Evolutionary conservation across 1,140 invertebrate species (phyloP).

Genomic region (Helicorthomorpha holstii): DNA sequence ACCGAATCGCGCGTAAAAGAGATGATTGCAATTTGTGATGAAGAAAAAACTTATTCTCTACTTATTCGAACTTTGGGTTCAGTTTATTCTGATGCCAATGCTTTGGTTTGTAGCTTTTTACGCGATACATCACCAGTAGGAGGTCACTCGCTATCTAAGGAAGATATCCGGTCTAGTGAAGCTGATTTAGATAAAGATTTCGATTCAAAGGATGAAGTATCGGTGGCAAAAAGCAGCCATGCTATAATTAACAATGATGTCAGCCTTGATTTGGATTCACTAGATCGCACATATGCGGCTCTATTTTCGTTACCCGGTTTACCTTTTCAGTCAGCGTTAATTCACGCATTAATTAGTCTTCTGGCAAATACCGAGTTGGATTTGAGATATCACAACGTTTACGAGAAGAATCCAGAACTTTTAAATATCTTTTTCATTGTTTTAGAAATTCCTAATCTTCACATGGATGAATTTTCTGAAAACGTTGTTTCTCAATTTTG

Average conservation of each 20-base stretch:
- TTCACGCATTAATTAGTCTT: slow-evolving; percentile 55
- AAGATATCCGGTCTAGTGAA: slow-evolving; percentile 44
- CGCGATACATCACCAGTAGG: slow-evolving; percentile 20
- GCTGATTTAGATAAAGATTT: slow-evolving; percentile 69
- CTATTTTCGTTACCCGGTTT: slow-evolving; percentile 34
- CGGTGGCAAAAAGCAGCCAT: slow-evolving; percentile 4
- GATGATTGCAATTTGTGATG: slow-evolving; percentile 45
- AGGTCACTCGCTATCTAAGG: slow-evolving; percentile 38
- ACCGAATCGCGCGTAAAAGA: slow-evolving; percentile 44
- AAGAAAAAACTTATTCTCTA: slow-evolving; percentile 39
- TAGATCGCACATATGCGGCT: slow-evolving; percentile 42
- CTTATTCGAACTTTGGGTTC: slow-evolving; percentile 48
- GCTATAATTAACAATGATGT: slow-evolving; percentile 12
- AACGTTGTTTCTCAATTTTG: slow-evolving; percentile 62
- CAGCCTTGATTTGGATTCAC: slow-evolving; percentile 29
- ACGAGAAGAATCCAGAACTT: slow-evolving; percentile 31
- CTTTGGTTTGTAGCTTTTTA: slow-evolving; percentile 48
- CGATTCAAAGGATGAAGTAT: slow-evolving; percentile 36
- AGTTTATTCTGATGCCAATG: slow-evolving; percentile 51
- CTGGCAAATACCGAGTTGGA: slow-evolving; percentile 55
- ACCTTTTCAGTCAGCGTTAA: slow-evolving; percentile 50
- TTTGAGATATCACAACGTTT: slow-evolving; percentile 36
- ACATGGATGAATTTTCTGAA: slow-evolving; percentile 62
- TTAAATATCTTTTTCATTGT: slow-evolving; percentile 69
- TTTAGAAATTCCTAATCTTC: slow-evolving; percentile 68